These are phyloP conservation scores for Danaus chrysippus DNA, from an alignment of 2,888 invertebrate genomes.

Conservation along the genomic window DNA sequence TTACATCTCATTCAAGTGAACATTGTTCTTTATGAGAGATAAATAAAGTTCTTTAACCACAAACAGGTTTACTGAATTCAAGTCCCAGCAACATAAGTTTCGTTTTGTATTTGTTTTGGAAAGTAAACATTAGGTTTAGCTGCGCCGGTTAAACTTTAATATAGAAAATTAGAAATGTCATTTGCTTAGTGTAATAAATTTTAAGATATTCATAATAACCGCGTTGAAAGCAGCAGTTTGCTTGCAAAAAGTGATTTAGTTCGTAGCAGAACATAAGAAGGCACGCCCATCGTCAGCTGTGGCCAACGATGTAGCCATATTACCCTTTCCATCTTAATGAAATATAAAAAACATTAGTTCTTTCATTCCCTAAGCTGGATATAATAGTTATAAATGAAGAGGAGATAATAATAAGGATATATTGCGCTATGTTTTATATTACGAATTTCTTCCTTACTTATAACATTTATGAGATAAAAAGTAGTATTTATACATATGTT, in stretches of 20 bases:
- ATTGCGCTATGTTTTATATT: background rate
- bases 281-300: slow-evolving; percentile 6
- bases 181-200: too few species aligned
- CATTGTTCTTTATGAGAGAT: too few species aligned
- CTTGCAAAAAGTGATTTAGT: background rate
- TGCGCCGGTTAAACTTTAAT: too few species aligned
- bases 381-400: background rate
- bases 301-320: background rate
- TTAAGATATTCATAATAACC: background rate
- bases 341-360: background rate
- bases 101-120: background rate
- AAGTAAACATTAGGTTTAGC: background rate
- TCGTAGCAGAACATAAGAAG: background rate
- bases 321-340: slow-evolving; percentile 1
- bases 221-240: background rate
- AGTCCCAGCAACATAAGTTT: background rate
- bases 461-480: too few species aligned
- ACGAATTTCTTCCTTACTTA: too few species aligned
- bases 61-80: background rate
- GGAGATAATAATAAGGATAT: background rate
- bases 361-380: background rate
- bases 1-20: too few species aligned
- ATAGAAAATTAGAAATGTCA: too few species aligned
- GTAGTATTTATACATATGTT: too few species aligned
- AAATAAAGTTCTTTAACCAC: too few species aligned